A percentile compares a stretch with the other conserved stretches of the same genome.
Evolutionary conservation across 2,888 invertebrate species (phyloP).

Genomic region (Aporophyla nigra): DNA sequence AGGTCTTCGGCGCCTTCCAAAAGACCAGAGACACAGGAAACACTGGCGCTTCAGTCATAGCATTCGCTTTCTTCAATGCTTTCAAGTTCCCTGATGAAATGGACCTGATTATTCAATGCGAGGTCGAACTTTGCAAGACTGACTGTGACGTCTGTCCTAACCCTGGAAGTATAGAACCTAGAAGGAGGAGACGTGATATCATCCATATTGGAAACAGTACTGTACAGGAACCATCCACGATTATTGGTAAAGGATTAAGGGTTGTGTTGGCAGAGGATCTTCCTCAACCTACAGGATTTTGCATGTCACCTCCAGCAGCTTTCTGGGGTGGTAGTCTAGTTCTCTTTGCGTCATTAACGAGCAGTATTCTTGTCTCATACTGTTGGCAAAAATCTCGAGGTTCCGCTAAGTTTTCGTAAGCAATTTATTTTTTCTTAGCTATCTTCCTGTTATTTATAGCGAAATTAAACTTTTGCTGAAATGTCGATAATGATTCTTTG

Average conservation of each 20-base stretch:
- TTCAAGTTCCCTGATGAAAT: slow-evolving; percentile 96
- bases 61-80: slow-evolving; percentile 95
- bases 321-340: slow-evolving; percentile 92
- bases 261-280: slow-evolving; percentile 94
- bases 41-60: slow-evolving; percentile 94
- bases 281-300: slow-evolving; percentile 87
- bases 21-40: slow-evolving; percentile 94
- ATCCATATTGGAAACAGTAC: slow-evolving; percentile 88
- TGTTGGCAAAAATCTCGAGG: slow-evolving; percentile 85
- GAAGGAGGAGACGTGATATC: slow-evolving; percentile 85
- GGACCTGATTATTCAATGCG: slow-evolving; percentile 95
- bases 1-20: slow-evolving; percentile 95
- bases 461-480: slow-evolving; percentile 26
- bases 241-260: slow-evolving; percentile 92
- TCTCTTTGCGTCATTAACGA: slow-evolving; percentile 91
- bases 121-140: slow-evolving; percentile 95
- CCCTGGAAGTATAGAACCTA: slow-evolving; percentile 91
- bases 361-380: slow-evolving; percentile 85
- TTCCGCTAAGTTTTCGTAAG: slow-evolving; percentile 79
- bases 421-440: slow-evolving; percentile 27
- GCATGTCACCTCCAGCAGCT: slow-evolving; percentile 92
- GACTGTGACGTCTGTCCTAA: slow-evolving; percentile 94
- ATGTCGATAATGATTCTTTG: slow-evolving; percentile 26
- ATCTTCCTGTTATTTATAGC: slow-evolving; percentile 42
- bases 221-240: slow-evolving; percentile 89